These are phyloP conservation scores for Troilus luridus DNA, from an alignment of 2,888 invertebrate genomes.

Conservation along the genomic window DNA sequence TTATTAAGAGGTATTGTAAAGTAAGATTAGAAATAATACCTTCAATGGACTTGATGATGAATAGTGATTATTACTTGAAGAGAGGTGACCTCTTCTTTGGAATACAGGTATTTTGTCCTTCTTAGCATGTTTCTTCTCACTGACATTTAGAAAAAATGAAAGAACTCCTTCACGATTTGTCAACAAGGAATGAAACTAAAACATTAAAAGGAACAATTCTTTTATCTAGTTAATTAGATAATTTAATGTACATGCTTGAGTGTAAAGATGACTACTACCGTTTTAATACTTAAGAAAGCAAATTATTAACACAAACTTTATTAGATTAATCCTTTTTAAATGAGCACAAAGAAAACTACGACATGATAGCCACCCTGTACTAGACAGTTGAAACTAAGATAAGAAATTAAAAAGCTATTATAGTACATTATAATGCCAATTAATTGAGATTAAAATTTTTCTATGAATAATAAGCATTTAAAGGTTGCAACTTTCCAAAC, in stretches of 20 bases:
- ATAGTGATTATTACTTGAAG: neutral
- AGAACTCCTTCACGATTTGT: slow-evolving; percentile 76
- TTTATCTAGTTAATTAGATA: too few relatives aligned
- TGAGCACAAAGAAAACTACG: too few relatives aligned
- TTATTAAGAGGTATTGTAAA: neutral
- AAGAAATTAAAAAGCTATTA: too few relatives aligned
- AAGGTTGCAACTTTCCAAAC: neutral
- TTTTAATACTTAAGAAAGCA: too few relatives aligned
- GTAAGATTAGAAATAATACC: neutral
- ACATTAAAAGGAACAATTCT: neutral
- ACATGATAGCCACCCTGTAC: too few relatives aligned
- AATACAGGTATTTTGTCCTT: slow-evolving; percentile 30
- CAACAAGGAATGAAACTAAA: slow-evolving; percentile 72
- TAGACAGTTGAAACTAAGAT: too few relatives aligned
- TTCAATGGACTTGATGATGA: slow-evolving; percentile 28
- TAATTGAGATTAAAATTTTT: neutral
- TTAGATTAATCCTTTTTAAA: too few relatives aligned
- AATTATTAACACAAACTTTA: too few relatives aligned
- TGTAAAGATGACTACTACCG: too few relatives aligned
- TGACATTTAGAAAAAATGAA: slow-evolving; percentile 69
- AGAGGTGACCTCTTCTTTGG: neutral
- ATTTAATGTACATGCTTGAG: too few relatives aligned
- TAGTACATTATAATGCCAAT: neutral
- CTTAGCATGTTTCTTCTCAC: slow-evolving; percentile 57
- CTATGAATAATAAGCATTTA: neutral